Conservation (phyloP, 2,113 vertebrate genomes). For the Anolis sagrei region DNA sequence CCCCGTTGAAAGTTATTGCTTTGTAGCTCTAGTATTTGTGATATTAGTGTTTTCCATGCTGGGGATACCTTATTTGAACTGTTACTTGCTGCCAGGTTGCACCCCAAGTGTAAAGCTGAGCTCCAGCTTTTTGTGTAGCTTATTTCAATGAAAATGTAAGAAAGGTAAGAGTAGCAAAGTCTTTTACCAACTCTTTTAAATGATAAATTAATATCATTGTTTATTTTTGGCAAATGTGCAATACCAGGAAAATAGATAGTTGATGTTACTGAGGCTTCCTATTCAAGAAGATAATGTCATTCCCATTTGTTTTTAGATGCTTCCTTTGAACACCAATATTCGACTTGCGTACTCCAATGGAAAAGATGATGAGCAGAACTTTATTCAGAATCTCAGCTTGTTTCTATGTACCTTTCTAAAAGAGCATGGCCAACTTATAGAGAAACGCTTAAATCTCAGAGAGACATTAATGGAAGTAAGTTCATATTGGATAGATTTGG, state of each 20-base stretch:
- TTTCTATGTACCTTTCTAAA: constrained; percentile 99
- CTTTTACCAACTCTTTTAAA: neutral
- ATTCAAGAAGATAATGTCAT: neutral
- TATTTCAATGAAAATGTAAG: neutral
- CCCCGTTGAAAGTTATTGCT: neutral
- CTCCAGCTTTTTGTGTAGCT: neutral
- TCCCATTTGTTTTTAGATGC: constrained; percentile 83
- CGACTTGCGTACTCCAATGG: constrained; percentile 95
- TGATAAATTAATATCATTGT: neutral
- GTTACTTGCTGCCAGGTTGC: too few relatives aligned
- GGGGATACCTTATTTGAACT: too few relatives aligned
- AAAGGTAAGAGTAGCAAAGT: neutral
- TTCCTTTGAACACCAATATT: constrained; percentile 98
- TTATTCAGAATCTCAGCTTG: constrained; percentile 98
- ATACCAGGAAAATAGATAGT: neutral
- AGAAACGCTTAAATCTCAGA: constrained; percentile 94
- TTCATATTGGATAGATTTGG: neutral
- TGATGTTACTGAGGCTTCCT: neutral
- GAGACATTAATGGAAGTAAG: constrained; percentile 97
- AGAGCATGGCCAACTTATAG: constrained; percentile 96
- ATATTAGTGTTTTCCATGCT: neutral
- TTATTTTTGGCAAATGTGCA: neutral
- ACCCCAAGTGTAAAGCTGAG: neutral
- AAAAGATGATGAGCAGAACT: constrained; percentile 99
- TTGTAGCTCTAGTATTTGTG: neutral